A percentile compares a stretch with the other conserved stretches of the same genome.
Conservation (phyloP, 2,113 vertebrate genomes). For the Gadus chalcogrammus region DNA sequence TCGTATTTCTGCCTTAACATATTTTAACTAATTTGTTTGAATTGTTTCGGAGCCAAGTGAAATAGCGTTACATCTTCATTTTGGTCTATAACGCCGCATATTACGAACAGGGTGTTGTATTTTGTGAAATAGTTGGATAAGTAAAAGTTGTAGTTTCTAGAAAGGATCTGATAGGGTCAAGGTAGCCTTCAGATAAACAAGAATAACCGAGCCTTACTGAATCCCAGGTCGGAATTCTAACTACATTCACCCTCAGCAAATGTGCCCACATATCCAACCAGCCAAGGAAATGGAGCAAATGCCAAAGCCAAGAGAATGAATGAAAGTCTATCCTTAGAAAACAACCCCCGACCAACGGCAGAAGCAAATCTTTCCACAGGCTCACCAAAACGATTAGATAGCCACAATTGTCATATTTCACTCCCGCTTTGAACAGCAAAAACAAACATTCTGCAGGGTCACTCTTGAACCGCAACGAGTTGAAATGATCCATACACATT, state of each 20-base stretch:
- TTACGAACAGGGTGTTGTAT: no score
- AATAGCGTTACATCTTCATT: not conserved
- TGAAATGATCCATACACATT: constrained; percentile 25
- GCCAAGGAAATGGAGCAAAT: constrained; percentile 33
- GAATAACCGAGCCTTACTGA: constrained; percentile 19
- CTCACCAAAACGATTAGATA: not conserved
- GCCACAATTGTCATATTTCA: constrained; percentile 26
- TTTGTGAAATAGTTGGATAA: not conserved
- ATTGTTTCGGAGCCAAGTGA: no score
- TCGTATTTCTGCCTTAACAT: no score
- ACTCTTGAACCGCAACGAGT: constrained; percentile 36
- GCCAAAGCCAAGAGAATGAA: constrained; percentile 22
- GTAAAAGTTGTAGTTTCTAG: not conserved
- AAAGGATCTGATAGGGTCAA: not conserved
- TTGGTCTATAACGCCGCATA: not conserved
- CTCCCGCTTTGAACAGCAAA: constrained; percentile 31
- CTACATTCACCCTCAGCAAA: no score
- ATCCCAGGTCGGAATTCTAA: not conserved
- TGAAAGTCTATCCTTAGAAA: constrained; percentile 27
- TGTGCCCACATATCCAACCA: constrained; percentile 31
- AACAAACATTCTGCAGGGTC: constrained; percentile 28
- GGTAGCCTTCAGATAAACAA: constrained; percentile 22
- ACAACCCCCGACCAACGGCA: constrained; percentile 21
- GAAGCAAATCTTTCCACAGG: not conserved
- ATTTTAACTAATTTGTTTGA: no score